Conservation (phyloP, 2,888 invertebrate genomes). For the Patella caerulea region DNA sequence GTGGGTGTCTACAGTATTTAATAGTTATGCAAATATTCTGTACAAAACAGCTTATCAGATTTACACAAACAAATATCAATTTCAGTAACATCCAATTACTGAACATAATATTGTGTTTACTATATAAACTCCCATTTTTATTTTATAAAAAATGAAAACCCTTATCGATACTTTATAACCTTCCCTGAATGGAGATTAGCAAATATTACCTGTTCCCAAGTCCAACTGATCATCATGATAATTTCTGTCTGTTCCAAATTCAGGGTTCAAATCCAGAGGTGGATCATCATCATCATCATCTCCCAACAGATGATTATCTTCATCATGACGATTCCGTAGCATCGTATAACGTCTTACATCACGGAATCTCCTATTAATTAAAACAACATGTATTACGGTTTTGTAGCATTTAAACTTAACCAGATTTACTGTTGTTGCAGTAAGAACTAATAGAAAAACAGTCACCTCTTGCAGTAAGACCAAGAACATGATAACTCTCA, state of each 20-base stretch:
- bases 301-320: constrained; percentile 42
- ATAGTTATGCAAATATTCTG: no score
- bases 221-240: constrained; percentile 38
- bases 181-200: not conserved
- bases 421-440: no score
- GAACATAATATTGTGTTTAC: not conserved
- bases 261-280: constrained; percentile 42
- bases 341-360: constrained; percentile 40
- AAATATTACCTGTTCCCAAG: constrained; percentile 25
- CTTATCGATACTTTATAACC: not conserved
- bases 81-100: not conserved
- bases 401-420: no score
- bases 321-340: constrained; percentile 33
- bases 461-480: no score
- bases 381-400: no score
- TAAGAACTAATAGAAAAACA: no score
- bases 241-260: constrained; percentile 29
- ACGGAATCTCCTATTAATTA: constrained; percentile 35
- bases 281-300: constrained; percentile 45
- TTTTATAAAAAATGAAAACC: not conserved
- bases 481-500: no score
- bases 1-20: no score
- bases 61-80: not conserved
- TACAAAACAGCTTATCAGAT: not conserved
- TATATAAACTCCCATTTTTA: not conserved